Evolutionary conservation across 1,140 invertebrate species (phyloP), one percentile per base, ranked within the genome.

Genomic region (Microplitis mediator): DNA sequence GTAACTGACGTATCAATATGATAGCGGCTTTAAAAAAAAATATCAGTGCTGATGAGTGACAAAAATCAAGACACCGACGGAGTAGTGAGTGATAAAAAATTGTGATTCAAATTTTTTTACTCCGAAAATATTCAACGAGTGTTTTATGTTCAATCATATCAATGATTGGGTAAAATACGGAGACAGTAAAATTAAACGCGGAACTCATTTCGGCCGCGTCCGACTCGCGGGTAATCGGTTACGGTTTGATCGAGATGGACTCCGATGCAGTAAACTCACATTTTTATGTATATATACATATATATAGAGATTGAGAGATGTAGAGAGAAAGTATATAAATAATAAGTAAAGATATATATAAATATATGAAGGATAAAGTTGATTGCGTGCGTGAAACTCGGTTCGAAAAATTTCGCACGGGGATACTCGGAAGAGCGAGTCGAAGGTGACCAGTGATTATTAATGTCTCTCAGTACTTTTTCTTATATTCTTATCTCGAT

Each of bases 361-460:
- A 4, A 39, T 9, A 39, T 39, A 39, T 39, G 9, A 9, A 14
- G 52, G 14, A 45, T 23, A 23, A 4, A 16, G 14, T 16, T 54
- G 64, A 9, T 67, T 67, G 71, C 71, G 64, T 72, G 71, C 64
- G 32, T 70, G 51, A 32, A 69, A 34, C 14, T 11, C 39, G 13
- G 51, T 31, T 67, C 50, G n/a, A 62, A 0, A 68, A 73, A 74
- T 52, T 74, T 74, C 35, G 60, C 39, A 61, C 56, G 61, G 11
- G 51, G 66, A 73, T 73, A 61, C 58, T 72, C 16, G 64, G 71
- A 54, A 73, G 61, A 63, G 39, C 31, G 36, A 64, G 72, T 69
- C 60, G 70, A 75, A 72, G 71, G 71, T 72, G 74, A 69, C 74
- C 74, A 69, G 71, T 72, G 71, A 75, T 75, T 75, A 75, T 72